These are phyloP conservation scores for Lasioglossum oenotherae DNA, from an alignment of 2,888 invertebrate genomes.

Conservation along the genomic window DNA sequence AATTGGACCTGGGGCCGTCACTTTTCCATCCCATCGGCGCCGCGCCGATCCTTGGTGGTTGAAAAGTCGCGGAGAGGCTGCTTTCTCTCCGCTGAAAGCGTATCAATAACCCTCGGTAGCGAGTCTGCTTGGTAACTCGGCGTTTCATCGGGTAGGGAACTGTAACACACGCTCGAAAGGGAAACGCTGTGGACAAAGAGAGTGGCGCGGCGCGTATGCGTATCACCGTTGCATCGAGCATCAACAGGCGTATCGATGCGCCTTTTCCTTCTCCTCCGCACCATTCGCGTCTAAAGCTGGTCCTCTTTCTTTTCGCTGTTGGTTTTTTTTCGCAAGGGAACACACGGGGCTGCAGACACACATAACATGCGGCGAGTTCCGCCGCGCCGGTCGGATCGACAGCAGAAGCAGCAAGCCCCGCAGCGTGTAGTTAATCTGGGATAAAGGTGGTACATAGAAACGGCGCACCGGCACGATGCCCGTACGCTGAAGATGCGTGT, in stretches of 20 bases:
- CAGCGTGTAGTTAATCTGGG: constrained; percentile 61
- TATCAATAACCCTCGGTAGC: constrained; percentile 29
- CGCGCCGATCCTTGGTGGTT: background rate
- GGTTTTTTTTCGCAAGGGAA: background rate
- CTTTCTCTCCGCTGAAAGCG: constrained; percentile 10
- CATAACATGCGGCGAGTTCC: background rate
- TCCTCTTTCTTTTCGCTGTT: background rate
- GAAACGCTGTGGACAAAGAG: background rate
- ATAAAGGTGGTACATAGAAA: constrained; percentile 60
- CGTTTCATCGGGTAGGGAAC: background rate
- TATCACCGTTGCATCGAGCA: constrained; percentile 13
- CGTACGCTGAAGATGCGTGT: constrained; percentile 49
- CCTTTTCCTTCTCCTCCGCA: constrained; percentile 19
- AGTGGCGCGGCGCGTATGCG: background rate
- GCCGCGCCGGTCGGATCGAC: background rate
- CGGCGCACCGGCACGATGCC: constrained; percentile 29
- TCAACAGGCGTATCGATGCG: constrained; percentile 37
- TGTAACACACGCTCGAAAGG: background rate
- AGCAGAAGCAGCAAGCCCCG: constrained; percentile 28
- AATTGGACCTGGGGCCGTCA: background rate
- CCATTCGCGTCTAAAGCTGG: background rate
- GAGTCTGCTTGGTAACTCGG: background rate
- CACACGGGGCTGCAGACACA: background rate
- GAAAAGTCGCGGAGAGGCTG: background rate
- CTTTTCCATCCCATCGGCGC: background rate